phyloP scores from a whole-genome alignment of 2,797 vertebrate genomes.

The Coendou prehensilis region DNA sequence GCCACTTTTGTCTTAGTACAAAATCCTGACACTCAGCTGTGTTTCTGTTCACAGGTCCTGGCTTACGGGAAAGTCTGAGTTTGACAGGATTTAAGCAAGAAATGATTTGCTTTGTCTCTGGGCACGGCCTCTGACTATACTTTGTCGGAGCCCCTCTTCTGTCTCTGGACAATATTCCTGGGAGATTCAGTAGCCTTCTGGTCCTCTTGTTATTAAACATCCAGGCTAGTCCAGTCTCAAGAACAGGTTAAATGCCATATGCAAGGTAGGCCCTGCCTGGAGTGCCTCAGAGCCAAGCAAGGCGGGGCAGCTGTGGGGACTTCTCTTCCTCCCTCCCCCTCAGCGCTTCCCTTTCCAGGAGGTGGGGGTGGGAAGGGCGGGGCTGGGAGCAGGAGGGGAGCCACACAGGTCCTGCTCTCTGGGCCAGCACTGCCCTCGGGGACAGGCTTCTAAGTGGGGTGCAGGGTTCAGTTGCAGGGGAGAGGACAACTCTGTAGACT shows the following conservation, averaged over 20 bases:
- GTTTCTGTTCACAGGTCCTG: neutral
- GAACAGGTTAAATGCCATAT: neutral
- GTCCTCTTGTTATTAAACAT: conserved; percentile 43
- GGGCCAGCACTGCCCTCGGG: neutral
- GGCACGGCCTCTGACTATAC: neutral
- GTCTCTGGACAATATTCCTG: neutral
- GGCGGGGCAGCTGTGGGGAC: neutral
- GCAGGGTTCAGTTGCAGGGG: neutral
- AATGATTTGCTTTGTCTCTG: neutral
- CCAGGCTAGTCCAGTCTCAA: neutral
- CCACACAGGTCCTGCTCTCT: neutral
- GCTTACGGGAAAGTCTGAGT: neutral
- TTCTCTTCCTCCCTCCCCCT: neutral
- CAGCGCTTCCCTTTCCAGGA: neutral
- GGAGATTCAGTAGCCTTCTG: conserved; percentile 37
- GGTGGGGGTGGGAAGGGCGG: too few relatives aligned
- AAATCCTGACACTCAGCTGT: neutral
- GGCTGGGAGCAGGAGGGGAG: neutral
- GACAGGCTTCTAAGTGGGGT: neutral
- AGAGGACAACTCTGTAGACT: neutral
- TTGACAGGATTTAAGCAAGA: neutral
- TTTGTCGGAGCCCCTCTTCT: neutral
- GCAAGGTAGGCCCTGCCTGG: neutral
- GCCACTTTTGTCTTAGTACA: neutral
- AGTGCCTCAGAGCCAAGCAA: neutral